Conservation (phyloP, 2,797 vertebrate species). For the Knipowitschia caucasica region DNA sequence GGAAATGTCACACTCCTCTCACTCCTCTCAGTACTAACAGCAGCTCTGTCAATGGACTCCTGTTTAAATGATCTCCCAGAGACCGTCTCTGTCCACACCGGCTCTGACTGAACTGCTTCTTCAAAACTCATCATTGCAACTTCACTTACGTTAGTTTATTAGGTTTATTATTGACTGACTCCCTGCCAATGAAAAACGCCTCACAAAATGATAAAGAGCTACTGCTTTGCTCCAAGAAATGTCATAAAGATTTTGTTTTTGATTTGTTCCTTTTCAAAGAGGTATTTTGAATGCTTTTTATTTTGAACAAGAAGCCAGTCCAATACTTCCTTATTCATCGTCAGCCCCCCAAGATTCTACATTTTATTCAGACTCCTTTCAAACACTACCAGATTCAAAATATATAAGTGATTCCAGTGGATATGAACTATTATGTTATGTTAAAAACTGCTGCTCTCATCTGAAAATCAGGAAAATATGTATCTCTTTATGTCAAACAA, state of each 20-base stretch:
- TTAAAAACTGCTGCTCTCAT: no score
- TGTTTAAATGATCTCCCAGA: slow-evolving; percentile 46
- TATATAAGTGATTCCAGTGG: no score
- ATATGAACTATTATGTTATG: no score
- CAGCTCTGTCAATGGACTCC: slow-evolving; percentile 22
- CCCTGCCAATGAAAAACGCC: background rate
- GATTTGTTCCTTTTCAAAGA: background rate
- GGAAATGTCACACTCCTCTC: slow-evolving; percentile 59
- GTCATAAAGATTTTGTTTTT: background rate
- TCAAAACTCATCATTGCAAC: slow-evolving; percentile 43
- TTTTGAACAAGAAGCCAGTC: no score
- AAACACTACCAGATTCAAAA: no score
- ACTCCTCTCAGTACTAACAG: slow-evolving; percentile 14
- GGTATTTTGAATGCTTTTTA: no score
- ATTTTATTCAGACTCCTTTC: no score
- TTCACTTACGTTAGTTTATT: slow-evolving; percentile 16
- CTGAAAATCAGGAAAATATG: no score
- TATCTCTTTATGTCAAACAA: no score
- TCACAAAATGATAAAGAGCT: background rate
- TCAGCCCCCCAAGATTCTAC: no score
- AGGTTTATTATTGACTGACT: background rate
- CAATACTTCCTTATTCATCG: no score
- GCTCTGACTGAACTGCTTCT: slow-evolving; percentile 38
- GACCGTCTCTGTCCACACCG: slow-evolving; percentile 33
- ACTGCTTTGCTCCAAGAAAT: background rate